Conservation (phyloP, 2,113 vertebrate species). For the Bungarus multicinctus region DNA sequence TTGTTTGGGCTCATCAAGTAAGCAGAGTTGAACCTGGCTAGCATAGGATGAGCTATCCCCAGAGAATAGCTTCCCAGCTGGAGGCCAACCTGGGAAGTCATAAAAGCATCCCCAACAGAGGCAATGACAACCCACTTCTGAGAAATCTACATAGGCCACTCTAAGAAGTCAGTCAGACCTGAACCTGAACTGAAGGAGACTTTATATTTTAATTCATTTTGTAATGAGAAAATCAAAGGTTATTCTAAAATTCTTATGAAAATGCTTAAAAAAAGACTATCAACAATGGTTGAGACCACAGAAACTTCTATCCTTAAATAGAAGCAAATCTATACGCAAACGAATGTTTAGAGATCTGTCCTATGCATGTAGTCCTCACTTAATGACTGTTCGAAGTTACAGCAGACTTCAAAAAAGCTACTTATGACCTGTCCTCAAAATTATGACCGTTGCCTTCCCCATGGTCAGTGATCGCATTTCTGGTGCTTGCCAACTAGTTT, state of each 20-base stretch:
- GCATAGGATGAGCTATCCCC: background rate
- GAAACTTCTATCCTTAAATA: background rate
- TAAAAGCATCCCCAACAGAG: background rate
- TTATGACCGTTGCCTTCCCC: background rate
- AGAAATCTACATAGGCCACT: background rate
- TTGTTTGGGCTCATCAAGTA: background rate
- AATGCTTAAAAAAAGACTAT: conserved; percentile 46
- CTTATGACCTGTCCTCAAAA: background rate
- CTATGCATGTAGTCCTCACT: background rate
- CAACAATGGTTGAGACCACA: conserved; percentile 62
- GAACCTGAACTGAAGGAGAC: background rate
- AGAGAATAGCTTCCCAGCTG: background rate
- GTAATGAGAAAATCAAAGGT: conserved; percentile 71
- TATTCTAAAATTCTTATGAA: conserved; percentile 73
- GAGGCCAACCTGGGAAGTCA: background rate
- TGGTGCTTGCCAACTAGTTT: background rate
- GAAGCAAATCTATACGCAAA: background rate
- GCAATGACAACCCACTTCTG: background rate
- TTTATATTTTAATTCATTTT: conserved; percentile 27
- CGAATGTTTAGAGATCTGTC: background rate
- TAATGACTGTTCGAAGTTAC: background rate
- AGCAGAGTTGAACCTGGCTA: background rate
- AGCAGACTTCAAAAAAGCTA: background rate
- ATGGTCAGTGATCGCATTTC: background rate
- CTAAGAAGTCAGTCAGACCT: background rate